Conservation (phyloP, 2,797 vertebrate species). For the Vireo griseus region DNA sequence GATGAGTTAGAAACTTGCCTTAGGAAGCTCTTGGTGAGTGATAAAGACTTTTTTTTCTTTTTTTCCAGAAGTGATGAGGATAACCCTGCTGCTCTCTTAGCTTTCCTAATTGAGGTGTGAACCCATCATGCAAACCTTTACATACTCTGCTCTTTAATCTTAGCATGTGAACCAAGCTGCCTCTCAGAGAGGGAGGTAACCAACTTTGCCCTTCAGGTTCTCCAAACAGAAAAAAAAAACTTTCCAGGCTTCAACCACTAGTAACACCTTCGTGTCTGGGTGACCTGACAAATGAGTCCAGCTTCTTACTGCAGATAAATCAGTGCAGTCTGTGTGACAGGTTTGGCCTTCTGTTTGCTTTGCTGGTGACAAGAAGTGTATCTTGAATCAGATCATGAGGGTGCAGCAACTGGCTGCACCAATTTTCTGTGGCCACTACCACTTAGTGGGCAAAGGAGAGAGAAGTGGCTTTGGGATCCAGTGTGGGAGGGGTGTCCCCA, state of each 20-base stretch:
- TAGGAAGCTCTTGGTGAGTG: neutral
- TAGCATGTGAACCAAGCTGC: neutral
- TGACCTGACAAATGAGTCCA: neutral
- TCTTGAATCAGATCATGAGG: neutral
- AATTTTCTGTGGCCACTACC: neutral
- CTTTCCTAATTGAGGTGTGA: neutral
- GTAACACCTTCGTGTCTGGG: neutral
- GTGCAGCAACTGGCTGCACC: neutral
- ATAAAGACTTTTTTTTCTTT: neutral
- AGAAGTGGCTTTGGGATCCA: neutral
- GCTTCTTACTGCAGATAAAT: neutral
- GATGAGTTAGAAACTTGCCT: neutral
- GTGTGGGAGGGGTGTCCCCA: neutral
- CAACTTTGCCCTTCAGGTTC: neutral
- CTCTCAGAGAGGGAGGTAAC: neutral
- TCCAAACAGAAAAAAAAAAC: neutral
- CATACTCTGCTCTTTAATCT: neutral
- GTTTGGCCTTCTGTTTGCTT: neutral
- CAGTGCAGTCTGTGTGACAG: neutral
- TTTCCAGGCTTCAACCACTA: neutral
- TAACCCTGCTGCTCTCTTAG: neutral
- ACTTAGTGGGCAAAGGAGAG: neutral
- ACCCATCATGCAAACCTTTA: neutral
- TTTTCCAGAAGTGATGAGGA: neutral
- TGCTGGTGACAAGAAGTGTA: neutral